Base-by-base conservation (phyloP, 2,113 vertebrate species). In the Macrotus californicus region DNA sequence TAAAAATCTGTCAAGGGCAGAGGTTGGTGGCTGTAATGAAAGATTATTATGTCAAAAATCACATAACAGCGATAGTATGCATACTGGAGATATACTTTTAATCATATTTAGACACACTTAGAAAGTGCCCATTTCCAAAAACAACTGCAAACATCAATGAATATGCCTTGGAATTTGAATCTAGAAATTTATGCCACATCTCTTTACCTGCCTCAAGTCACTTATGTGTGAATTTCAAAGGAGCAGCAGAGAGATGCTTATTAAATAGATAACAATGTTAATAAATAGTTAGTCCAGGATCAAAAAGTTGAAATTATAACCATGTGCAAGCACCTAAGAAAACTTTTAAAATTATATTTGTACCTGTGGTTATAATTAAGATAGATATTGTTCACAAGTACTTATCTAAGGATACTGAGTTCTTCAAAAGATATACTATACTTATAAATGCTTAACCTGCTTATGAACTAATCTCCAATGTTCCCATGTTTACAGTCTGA, bases 1-100 rank as follows among this genome's bases (percentile, higher is more conserved):
- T 67, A 90, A 56, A 54, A 48, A 75, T 34, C 6, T 88, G 16
- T 48, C 13, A 83, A 87, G 48, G 76, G 56, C 13, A 86, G 77
- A 84, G 52, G 46, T 1, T 70, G 11, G n/a, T 73, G 29, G 18
- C 16, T 36, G 2, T 39, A 86, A 88, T 66, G 34, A 85, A 82
- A 96, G 21, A 24, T 91, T 64, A 92, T 52, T 77, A 70, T n/a
- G 29, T 66, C 26, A 94, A 94, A 94, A 94, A 79, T 43, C 15
- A 82, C 5, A 0, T 59, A 56, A 82, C 6, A 82, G 24, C 3
- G 29, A 54, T 2, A 82, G 18, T 67, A 81, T 83, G 19, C 10
- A 76, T 94, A 75, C 26, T 87, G 46, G 22, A 80, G 56, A 94
- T 83, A 41, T 15, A 89, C 89, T 77, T 92, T 96, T 50, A 77